Base-by-base conservation (phyloP, 2,797 vertebrate species). In the Hybognathus amarus region DNA sequence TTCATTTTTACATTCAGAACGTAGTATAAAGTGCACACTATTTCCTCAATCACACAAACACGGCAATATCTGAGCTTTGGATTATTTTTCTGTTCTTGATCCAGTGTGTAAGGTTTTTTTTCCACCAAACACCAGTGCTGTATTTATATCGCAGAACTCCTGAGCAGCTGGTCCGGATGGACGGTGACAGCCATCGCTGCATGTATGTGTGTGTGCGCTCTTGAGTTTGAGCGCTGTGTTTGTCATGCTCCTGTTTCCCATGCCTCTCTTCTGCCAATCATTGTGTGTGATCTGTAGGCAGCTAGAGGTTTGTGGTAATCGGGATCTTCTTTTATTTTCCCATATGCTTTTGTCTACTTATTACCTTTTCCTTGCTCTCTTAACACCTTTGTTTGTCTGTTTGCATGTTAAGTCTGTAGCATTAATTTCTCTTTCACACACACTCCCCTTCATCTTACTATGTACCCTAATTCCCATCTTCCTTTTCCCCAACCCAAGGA, bases 211-310 rank as follows among this genome's bases (percentile, higher is more conserved):
- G 47, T 18, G 71, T 20, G 36, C n/a, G n/a, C n/a, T 70, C 66
- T 45, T 69, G 36, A 80, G 88, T 77, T 85, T 77, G 84, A 68
- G 47, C 52, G 70, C 70, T 63, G 87, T 94, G 86, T 91, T 90
- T 90, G 91, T 88, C 89, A 90, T 52, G 15, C 89, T 91, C 90
- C 89, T 82, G 95, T 94, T 92, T 90, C 95, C 94, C 90, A 94
- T 95, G 95, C 95, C 95, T 96, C 95, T 96, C 95, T 95, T 88
- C 92, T 92, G 94, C 96, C 96, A 93, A 95, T 96, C 96, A 96
- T 96, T 97, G 96, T 96, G 94, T 97, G 96, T 97, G 96, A 96
- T 96, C 94, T 94, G 94, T 97, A 98, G 96, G 96, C 95, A 97
- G 96, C 95, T 98, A 92, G 97, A 97, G 95, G 94, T 95, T 96